These are phyloP conservation scores for Clivina fossor DNA, from an alignment of 2,888 invertebrate genomes.

Conservation along the genomic window DNA sequence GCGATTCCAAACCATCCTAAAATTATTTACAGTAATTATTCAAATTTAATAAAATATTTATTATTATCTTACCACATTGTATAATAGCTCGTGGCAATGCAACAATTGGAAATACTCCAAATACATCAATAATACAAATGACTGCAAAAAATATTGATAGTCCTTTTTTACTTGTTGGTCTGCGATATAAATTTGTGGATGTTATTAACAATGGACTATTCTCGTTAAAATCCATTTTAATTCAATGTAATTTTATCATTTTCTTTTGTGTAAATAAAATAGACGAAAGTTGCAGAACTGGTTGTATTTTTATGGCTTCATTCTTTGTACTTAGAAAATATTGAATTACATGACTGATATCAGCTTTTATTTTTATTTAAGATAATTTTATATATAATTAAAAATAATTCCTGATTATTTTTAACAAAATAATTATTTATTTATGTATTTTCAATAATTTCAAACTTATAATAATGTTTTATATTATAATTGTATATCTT, in stretches of 20 bases:
- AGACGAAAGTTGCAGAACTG: too few species aligned
- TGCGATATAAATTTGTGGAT: conserved; percentile 6
- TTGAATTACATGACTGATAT: too few species aligned
- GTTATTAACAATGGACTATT: conserved; percentile 25
- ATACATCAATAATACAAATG: conserved; percentile 77
- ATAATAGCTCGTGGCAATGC: conserved; percentile 74
- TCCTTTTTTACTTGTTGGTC: conserved; percentile 46
- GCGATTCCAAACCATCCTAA: conserved; percentile 72
- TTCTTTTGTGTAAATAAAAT: neutral
- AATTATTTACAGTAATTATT: conserved; percentile 40
- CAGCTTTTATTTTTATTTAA: too few species aligned
- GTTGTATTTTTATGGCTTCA: too few species aligned
- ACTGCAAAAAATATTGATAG: conserved; percentile 71
- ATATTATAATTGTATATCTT: too few species aligned
- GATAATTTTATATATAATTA: too few species aligned
- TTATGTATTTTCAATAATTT: too few species aligned
- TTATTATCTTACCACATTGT: conserved; percentile 66
- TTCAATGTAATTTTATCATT: neutral
- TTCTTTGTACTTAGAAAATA: too few species aligned
- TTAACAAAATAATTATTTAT: too few species aligned
- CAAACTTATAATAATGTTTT: too few species aligned
- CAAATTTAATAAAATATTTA: conserved; percentile 12
- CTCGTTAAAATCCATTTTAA: conserved; percentile 2
- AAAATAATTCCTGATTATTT: too few species aligned
- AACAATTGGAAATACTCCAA: conserved; percentile 81